Base-by-base conservation (phyloP, 2,888 invertebrate species). In the Andrena hattorfiana region DNA sequence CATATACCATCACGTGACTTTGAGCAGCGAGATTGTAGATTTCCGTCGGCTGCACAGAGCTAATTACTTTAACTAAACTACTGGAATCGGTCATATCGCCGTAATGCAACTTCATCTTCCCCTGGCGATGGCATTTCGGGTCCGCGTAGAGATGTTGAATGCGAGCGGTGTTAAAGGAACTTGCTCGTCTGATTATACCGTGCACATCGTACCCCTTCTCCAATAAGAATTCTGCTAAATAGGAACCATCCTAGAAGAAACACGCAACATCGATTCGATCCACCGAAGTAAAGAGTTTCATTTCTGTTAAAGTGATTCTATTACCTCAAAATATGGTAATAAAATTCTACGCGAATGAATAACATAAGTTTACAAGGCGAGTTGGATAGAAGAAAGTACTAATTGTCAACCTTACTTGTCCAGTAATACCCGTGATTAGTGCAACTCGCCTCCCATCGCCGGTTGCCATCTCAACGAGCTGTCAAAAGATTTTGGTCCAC, bases 41-140 rank as follows among this genome's bases (percentile, higher is more conserved):
- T 95, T 99, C 99, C 51, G 96, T 96, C 0, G 99, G 99, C 90
- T 95, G 95, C 23, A 97, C 96, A 94, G 95, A 93, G 92, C 95
- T 96, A 73, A 99, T 97, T 48, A 98, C 96, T 95, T 98, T 98
- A 30, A 98, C 97, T 81, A 99, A 95, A 93, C 99, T 99, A 85
- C 99, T 98, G 67, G 99, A 99, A 94, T 99, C 99, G 0, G 99
- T 99, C 96, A 99, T 97, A 93, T 99, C 99, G 16, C 99, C 99
- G 94, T 99, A 99, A 94, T 99, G 99, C 7, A 99, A 95, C 90
- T 98, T 97, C 97, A 99, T 98, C 89, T 95, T 95, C 0, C 97
- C 98, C 32, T 97, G 97, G n/a, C 96, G 96, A 94, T 99, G 99
- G 30, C 97, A 96, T 54, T 97, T 96, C 0, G 98, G 98, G 94